Percentiles rank a stretch among this genome's conserved stretches.
Conservation (phyloP, 2,113 vertebrate species). For the Planiliza haematocheilus region DNA sequence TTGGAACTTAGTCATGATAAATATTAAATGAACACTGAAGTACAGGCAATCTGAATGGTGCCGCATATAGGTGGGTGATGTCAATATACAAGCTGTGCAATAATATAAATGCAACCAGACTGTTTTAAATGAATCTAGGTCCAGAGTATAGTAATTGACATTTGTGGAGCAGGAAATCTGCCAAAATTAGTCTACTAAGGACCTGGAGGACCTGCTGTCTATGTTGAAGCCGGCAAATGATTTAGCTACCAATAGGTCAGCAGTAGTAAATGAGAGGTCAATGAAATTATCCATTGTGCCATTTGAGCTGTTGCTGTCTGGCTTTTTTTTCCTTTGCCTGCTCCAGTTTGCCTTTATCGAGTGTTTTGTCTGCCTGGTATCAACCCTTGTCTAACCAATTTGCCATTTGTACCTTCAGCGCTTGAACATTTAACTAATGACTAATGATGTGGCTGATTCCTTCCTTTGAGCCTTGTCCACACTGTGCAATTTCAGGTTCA, state of each 20-base stretch:
- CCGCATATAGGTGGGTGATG: background rate
- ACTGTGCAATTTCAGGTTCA: too few relatives aligned
- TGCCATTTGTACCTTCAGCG: background rate
- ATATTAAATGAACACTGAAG: background rate
- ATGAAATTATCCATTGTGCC: background rate
- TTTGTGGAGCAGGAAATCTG: background rate
- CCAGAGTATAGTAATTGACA: too few relatives aligned
- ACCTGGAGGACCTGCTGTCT: background rate
- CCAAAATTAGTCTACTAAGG: background rate
- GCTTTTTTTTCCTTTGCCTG: background rate
- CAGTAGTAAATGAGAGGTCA: constrained; percentile 20
- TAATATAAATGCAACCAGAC: too few relatives aligned
- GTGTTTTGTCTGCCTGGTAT: constrained; percentile 4
- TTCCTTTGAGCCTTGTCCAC: too few relatives aligned
- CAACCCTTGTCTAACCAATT: background rate
- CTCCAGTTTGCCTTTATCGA: background rate
- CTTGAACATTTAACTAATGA: background rate
- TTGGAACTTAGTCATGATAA: background rate
- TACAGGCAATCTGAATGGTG: background rate
- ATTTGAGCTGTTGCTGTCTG: background rate
- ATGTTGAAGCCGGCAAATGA: background rate
- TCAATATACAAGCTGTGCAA: background rate
- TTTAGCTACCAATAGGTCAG: background rate
- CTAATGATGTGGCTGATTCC: too few relatives aligned
- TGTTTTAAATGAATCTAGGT: too few relatives aligned